Evolutionary conservation across 2,113 vertebrate species (phyloP), one percentile per base, ranked within the genome.

Genomic region (Hippolais icterina): DNA sequence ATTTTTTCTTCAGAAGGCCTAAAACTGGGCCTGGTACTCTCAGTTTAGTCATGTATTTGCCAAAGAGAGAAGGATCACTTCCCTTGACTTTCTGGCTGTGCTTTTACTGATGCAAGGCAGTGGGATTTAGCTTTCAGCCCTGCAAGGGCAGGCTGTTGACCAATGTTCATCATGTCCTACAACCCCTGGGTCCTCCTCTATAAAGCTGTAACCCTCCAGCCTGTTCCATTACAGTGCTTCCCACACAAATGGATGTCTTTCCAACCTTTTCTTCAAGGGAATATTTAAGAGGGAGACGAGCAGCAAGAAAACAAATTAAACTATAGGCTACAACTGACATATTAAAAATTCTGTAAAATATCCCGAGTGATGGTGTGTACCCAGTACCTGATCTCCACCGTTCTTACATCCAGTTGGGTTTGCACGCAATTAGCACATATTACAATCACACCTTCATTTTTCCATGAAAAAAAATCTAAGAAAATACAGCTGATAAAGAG

Each of bases 31-130:
- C 9, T 50, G 16, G 5, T 46, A 10, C 33, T 63, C 21, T 59
- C 23, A 14, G 2, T 42, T 25, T 13, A 81, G 46, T 31, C 29
- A 16, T 3, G 1, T 8, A 31, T 3, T 1, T 50, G 6, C 33
- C 61, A 29, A 52, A 29, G 4, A 76, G 35, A 77, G 50, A 54
- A 49, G 24, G 33, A 47, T 60, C 12, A 20, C 63, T 72, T 52
- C 13, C 21, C 29, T 44, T 76, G 63, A 6, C 27, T 72, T 64
- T 18, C 35, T 80, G 35, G 7, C 37, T 82, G 2, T 68, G 23
- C 23, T 47, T 2, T 50, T 31, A 6, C 16, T 75, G 4, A 11
- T 27, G 9, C 8, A 70, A 15, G 25, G 11, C 50, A 77, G 24
- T 33, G 23, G 5, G 12, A 3, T 74, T 66, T 46, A 24, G 7